These are phyloP conservation scores for Apodemus agrarius DNA, from an alignment of 2,797 vertebrate species.

Conservation along the genomic window DNA sequence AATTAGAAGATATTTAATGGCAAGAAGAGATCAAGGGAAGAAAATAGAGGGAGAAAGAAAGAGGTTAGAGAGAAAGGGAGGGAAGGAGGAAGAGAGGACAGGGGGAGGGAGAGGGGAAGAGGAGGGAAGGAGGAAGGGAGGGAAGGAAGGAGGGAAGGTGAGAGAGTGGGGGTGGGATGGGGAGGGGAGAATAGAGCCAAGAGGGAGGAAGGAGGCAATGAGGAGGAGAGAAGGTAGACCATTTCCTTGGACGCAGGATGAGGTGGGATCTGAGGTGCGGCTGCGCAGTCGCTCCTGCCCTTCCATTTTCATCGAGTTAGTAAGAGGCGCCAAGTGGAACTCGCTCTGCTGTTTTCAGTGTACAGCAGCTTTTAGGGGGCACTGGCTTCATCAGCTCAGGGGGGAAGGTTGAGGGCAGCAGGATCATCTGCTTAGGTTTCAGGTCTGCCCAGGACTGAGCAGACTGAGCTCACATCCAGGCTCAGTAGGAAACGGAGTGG, in stretches of 20 bases:
- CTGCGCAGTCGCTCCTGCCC: not conserved
- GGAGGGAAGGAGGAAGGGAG: too few relatives aligned
- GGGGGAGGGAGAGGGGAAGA: too few relatives aligned
- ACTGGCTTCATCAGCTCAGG: not conserved
- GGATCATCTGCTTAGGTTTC: not conserved
- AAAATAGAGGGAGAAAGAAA: not conserved
- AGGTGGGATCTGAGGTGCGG: not conserved
- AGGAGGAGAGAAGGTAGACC: not conserved
- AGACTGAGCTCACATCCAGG: not conserved
- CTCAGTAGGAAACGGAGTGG: not conserved
- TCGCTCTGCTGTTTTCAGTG: not conserved
- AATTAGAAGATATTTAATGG: slow-evolving; percentile 11
- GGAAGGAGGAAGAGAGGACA: not conserved
- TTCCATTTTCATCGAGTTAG: not conserved
- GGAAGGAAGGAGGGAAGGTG: not conserved
- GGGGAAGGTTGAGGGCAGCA: not conserved
- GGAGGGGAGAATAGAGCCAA: not conserved
- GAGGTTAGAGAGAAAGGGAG: not conserved
- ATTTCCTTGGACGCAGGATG: not conserved
- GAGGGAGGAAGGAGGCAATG: too few relatives aligned
- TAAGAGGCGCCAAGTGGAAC: not conserved
- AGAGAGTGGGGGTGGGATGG: too few relatives aligned
- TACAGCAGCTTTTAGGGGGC: not conserved
- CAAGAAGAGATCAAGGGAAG: not conserved
- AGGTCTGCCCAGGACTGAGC: not conserved